phyloP scores from a whole-genome alignment of 2,113 vertebrate genomes.

The Grammomys surdaster region DNA sequence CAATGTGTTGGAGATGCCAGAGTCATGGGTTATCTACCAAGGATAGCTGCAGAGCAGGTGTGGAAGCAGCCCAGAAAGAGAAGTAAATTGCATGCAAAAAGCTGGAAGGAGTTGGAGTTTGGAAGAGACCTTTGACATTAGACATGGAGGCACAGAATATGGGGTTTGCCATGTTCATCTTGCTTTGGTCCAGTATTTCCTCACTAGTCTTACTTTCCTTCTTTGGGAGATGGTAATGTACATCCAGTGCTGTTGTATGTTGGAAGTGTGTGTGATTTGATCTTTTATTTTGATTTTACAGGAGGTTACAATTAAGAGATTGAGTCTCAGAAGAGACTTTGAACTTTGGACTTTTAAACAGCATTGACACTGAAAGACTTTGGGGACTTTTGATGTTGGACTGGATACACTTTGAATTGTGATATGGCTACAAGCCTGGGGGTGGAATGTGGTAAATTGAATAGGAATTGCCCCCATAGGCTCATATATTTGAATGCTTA shows the following conservation, averaged over 20 bases:
- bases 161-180: neutral
- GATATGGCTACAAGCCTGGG: neutral
- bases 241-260: neutral
- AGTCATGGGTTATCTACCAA: neutral
- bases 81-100: neutral
- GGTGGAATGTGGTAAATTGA: neutral
- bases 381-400: neutral
- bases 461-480: neutral
- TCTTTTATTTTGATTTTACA: neutral
- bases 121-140: neutral
- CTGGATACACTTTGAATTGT: neutral
- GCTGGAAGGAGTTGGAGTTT: neutral
- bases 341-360: neutral
- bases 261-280: neutral
- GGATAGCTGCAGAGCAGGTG: neutral
- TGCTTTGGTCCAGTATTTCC: neutral
- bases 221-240: neutral
- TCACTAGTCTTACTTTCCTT: neutral
- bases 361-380: neutral
- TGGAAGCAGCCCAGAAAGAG: neutral
- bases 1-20: neutral
- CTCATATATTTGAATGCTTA: neutral
- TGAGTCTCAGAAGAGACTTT: neutral
- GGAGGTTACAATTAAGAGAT: neutral
- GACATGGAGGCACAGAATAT: neutral